Evolutionary conservation across 1,140 invertebrate genomes (phyloP).

Genomic region (Ephestia elutella): DNA sequence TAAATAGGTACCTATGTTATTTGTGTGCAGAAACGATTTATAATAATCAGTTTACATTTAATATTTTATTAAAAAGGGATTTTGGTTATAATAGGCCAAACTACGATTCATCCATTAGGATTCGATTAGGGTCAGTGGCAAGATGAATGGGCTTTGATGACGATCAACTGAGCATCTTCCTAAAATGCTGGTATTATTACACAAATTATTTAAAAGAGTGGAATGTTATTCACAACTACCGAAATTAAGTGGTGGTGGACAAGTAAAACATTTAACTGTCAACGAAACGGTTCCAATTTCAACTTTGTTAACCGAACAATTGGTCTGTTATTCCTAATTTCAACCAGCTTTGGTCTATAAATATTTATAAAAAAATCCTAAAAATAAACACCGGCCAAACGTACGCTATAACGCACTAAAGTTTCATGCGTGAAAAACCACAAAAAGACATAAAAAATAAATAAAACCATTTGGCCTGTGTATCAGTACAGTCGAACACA

Average conservation of each 20-base stretch:
- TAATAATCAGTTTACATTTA: too few species aligned
- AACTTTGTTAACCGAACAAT: too few species aligned
- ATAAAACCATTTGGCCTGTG: background rate
- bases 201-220: background rate
- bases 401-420: background rate
- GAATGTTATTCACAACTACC: background rate
- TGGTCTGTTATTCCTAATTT: too few species aligned
- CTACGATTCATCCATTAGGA: background rate
- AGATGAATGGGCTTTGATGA: constrained; percentile 1
- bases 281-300: too few species aligned
- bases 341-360: too few species aligned
- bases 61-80: background rate
- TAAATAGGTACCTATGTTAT: too few species aligned
- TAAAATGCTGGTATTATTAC: background rate
- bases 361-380: too few species aligned
- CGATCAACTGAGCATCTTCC: background rate
- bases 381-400: too few species aligned
- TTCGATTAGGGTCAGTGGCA: constrained; percentile 6
- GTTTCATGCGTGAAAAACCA: background rate
- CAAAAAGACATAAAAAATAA: background rate
- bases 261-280: too few species aligned
- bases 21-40: too few species aligned
- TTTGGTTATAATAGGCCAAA: background rate
- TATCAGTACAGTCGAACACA: too few species aligned
- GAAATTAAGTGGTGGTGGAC: too few species aligned